These are phyloP conservation scores for Enhydra lutris DNA, from an alignment of 2,113 vertebrate species.

Conservation along the genomic window DNA sequence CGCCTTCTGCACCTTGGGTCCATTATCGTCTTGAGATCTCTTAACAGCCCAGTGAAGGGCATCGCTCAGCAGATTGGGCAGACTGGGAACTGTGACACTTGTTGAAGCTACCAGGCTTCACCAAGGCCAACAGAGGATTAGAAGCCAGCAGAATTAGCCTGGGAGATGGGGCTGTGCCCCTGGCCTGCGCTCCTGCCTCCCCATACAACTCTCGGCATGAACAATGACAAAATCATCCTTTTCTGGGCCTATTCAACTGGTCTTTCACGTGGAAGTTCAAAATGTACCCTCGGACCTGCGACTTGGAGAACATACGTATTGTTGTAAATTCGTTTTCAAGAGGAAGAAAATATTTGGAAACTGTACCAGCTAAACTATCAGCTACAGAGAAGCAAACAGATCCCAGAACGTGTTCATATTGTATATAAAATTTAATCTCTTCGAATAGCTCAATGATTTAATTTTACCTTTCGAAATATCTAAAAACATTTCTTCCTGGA, in stretches of 20 bases:
- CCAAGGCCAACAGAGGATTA: rapidly evolving
- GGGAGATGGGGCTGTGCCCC: neutral
- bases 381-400: neutral
- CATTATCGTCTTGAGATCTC: neutral
- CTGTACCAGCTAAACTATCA: neutral
- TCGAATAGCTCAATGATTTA: neutral
- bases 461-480: conserved; percentile 40
- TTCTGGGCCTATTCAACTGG: neutral
- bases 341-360: conserved; percentile 36
- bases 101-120: neutral
- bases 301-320: neutral
- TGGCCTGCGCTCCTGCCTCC: neutral
- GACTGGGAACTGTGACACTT: neutral
- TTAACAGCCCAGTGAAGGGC: neutral
- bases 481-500: neutral
- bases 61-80: neutral
- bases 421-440: neutral
- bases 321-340: conserved; percentile 18
- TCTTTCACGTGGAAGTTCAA: neutral
- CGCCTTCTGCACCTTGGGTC: rapidly evolving
- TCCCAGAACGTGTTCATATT: neutral
- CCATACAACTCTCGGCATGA: rapidly evolving
- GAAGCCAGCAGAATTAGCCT: neutral
- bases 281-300: neutral
- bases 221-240: neutral